phyloP scores from a whole-genome alignment of 2,888 invertebrate genomes.

The Catocala fraxini region DNA sequence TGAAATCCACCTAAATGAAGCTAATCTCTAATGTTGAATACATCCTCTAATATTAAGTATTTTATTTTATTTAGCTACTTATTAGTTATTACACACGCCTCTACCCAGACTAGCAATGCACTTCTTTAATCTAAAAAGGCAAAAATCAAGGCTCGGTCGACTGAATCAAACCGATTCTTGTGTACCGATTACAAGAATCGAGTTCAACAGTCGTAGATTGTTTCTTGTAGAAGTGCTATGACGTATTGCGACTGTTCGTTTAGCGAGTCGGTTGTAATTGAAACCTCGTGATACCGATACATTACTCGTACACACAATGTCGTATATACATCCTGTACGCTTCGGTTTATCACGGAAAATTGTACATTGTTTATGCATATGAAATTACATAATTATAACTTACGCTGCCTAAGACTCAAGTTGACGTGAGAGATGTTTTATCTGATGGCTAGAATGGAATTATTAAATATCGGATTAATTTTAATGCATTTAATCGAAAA shows the following conservation, averaged over 20 bases:
- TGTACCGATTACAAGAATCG: slow-evolving; percentile 19
- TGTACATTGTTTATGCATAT: slow-evolving; percentile 27
- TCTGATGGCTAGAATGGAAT: too few species aligned
- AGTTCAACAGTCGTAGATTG: slow-evolving; percentile 45
- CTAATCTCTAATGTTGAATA: too few species aligned
- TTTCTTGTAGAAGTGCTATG: slow-evolving; percentile 44
- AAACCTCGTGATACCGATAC: slow-evolving; percentile 80
- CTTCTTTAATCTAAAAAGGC: neutral
- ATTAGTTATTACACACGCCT: too few species aligned
- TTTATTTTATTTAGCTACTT: too few species aligned
- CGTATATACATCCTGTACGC: slow-evolving; percentile 39
- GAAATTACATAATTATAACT: slow-evolving; percentile 6
- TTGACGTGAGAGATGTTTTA: too few species aligned
- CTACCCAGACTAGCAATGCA: too few species aligned
- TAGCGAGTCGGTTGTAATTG: slow-evolving; percentile 79
- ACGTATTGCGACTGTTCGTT: slow-evolving; percentile 62
- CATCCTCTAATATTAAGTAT: too few species aligned
- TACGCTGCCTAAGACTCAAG: neutral
- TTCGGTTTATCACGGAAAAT: slow-evolving; percentile 44
- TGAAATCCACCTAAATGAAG: too few species aligned
- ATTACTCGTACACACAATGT: slow-evolving; percentile 48
- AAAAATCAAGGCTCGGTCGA: neutral
- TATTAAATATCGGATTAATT: too few species aligned
- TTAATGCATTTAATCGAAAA: too few species aligned
- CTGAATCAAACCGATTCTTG: neutral